A percentile compares a stretch with the other conserved stretches of the same genome.
phyloP scores from a whole-genome alignment of 2,113 vertebrate genomes.

The Aythya baeri region DNA sequence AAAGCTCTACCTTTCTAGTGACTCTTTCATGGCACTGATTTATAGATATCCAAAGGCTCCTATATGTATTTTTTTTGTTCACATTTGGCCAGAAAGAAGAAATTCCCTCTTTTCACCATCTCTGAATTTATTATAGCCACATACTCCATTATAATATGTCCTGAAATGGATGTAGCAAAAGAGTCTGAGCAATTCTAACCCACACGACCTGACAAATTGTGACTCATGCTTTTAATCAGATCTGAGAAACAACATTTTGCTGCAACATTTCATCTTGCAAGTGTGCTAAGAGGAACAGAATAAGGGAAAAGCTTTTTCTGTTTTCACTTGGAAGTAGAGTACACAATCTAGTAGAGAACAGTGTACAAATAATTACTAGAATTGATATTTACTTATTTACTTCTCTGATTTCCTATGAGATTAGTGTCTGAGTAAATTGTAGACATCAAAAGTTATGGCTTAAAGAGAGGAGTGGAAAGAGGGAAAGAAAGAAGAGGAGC shows the following conservation, averaged over 20 bases:
- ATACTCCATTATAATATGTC: not conserved
- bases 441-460: not conserved
- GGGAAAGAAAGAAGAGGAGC: not conserved
- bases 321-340: not conserved
- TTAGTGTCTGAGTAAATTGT: not conserved
- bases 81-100: not conserved
- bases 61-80: not conserved
- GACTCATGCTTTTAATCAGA: constrained; percentile 64
- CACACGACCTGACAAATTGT: not conserved
- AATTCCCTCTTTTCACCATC: constrained; percentile 28
- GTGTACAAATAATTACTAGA: constrained; percentile 20
- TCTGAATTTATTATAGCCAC: constrained; percentile 16
- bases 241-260: constrained; percentile 42
- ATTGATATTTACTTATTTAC: not conserved
- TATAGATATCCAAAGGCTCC: not conserved
- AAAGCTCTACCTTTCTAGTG: not conserved
- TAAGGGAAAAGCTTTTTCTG: constrained; percentile 7
- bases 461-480: not conserved
- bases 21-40: not conserved
- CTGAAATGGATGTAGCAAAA: not conserved
- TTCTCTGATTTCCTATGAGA: not conserved
- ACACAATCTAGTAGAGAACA: not conserved
- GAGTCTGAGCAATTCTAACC: not conserved
- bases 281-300: not conserved
- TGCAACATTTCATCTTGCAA: constrained; percentile 15